Conservation (phyloP, 2,797 vertebrate species). For the Esox masquinongy region DNA sequence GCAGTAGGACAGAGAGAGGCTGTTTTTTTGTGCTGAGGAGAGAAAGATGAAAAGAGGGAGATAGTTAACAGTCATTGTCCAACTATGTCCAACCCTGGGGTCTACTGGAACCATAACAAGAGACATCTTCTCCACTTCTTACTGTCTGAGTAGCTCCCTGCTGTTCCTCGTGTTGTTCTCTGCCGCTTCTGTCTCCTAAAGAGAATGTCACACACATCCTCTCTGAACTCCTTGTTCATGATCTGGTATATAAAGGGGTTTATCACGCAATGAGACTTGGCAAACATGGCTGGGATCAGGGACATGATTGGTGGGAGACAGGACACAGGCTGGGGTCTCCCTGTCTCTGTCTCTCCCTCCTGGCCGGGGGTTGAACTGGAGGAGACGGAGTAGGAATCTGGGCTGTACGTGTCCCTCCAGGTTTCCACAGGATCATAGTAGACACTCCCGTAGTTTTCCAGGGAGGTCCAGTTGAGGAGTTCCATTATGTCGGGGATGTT, state of each 20-base stretch:
- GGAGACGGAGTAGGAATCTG: neutral
- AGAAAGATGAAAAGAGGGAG: neutral
- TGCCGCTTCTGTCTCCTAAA: constrained; percentile 38
- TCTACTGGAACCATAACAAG: neutral
- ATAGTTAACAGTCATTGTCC: neutral
- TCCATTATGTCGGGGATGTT: constrained; percentile 19
- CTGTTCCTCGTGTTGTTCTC: constrained; percentile 30
- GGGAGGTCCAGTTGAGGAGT: constrained; percentile 51
- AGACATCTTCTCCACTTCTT: constrained; percentile 39
- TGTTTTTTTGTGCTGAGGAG: constrained; percentile 30
- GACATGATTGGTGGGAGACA: constrained; percentile 48
- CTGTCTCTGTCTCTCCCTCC: neutral
- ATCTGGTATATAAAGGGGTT: constrained; percentile 71
- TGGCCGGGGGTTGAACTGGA: constrained; percentile 19
- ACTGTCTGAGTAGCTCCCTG: constrained; percentile 48
- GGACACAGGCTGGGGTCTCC: constrained; percentile 24
- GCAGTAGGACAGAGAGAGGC: constrained; percentile 38
- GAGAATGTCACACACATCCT: constrained; percentile 45
- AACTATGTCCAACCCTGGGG: neutral
- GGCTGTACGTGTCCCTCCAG: constrained; percentile 23
- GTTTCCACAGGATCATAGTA: constrained; percentile 4
- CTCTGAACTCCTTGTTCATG: constrained; percentile 64
- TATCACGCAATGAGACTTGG: constrained; percentile 70
- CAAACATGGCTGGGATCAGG: constrained; percentile 62
- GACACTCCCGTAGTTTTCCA: constrained; percentile 34